Evolutionary conservation across 2,797 vertebrate genomes (phyloP).

Genomic region (Cryptoprocta ferox): DNA sequence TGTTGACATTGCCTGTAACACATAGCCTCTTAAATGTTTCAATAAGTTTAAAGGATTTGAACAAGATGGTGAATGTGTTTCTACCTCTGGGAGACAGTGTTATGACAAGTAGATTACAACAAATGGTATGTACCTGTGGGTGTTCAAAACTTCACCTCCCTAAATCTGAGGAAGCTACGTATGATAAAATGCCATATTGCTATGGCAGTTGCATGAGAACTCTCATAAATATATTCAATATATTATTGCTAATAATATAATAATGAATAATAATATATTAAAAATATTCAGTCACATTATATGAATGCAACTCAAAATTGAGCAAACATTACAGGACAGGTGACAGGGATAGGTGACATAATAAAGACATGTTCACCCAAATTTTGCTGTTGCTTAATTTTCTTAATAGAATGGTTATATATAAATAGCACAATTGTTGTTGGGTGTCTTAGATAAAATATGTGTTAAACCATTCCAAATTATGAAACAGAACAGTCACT

Average conservation of each 20-base stretch:
- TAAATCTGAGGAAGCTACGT: background rate
- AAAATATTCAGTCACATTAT: background rate
- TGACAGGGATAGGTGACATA: background rate
- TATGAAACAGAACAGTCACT: background rate
- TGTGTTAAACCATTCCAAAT: background rate
- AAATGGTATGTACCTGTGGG: background rate
- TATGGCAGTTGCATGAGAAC: background rate
- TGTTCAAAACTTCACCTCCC: background rate
- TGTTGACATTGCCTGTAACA: background rate
- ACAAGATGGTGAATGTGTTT: background rate
- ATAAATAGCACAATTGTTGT: background rate
- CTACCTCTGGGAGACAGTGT: background rate
- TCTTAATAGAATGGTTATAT: background rate
- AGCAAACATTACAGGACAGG: background rate
- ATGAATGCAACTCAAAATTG: conserved; percentile 33
- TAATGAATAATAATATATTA: background rate
- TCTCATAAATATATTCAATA: background rate
- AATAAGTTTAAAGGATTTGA: conserved; percentile 16
- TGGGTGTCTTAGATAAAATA: background rate
- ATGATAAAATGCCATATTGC: background rate
- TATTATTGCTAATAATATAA: no score
- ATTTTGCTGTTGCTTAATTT: background rate
- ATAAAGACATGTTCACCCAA: background rate
- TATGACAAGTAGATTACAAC: background rate
- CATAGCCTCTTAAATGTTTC: background rate